Base-by-base conservation (phyloP, 2,888 invertebrate genomes). In the Drosophila aldrichi region DNA sequence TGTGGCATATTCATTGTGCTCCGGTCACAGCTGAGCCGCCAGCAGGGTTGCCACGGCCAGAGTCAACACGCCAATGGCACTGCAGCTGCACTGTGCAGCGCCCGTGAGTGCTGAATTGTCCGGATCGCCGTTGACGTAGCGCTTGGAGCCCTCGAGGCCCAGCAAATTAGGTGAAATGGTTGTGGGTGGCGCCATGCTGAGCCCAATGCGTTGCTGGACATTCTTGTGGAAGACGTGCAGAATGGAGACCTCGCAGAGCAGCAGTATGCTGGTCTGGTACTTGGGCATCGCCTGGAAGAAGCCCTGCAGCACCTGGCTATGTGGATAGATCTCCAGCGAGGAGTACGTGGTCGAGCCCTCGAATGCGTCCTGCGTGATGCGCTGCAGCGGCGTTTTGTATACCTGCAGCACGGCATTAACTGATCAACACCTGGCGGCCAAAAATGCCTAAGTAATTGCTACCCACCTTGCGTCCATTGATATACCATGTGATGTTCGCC, bases 401-500 rank as follows among this genome's bases (percentile, higher is more conserved):
- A 93, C 90, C 93, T 93, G 77, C 20, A 18, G 14, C 68, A 63
- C 7, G 49, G 34, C 51, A 51, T 8, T 32, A 36, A 52, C 22
- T 9, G 22, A 64, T 71, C n/a, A 67, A 51, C 51, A 68, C 52
- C 58, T 52, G 41, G 22, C 25, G 25, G 9, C n/a, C 10, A 22
- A 4, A 32, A 48, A 16, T 51, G 18, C 2, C 16, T 1, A 38
- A 3, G 32, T 29, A 18, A 16, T 16, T 46, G 22, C 4, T 32
- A 74, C 93, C 92, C 82, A 94, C 94, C 93, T 93, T 93, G 69
- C 93, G 89, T 70, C 94, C 94, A 79, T 94, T 94, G 60, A 94
- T 93, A 81, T 93, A 94, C 94, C 94, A 94, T 36, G 94, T 94
- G 38, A 94, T 93, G 84, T 94, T 94, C 74, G 94, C 94, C 43